These are phyloP conservation scores for Apantesis nais DNA, from an alignment of 2,888 invertebrate genomes.

Conservation along the genomic window DNA sequence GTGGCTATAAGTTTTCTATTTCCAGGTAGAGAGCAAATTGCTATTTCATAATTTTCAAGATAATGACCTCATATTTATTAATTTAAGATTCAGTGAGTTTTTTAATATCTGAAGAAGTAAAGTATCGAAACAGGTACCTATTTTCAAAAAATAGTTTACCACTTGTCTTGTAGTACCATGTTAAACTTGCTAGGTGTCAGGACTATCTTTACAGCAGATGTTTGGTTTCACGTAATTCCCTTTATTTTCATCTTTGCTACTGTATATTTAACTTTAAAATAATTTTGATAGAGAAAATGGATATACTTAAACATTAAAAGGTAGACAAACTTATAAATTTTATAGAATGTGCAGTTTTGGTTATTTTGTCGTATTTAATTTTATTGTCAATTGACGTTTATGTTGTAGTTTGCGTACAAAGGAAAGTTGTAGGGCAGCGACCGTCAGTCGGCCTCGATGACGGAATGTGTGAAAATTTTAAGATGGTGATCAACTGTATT, in stretches of 20 bases:
- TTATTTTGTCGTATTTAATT: neutral
- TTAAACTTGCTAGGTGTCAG: slow-evolving; percentile 30
- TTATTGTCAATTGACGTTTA: slow-evolving; percentile 16
- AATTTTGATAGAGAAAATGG: no score
- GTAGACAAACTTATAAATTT: neutral
- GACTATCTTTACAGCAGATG: neutral
- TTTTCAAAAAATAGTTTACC: slow-evolving; percentile 15
- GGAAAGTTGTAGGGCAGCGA: slow-evolving; percentile 77
- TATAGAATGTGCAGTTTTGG: neutral
- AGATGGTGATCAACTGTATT: slow-evolving; percentile 83
- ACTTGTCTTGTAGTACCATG: slow-evolving; percentile 1
- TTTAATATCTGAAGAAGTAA: neutral
- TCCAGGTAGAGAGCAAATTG: neutral
- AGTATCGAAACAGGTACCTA: slow-evolving; percentile 4
- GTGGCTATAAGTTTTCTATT: no score
- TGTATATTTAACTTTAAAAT: neutral
- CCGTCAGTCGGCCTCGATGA: slow-evolving; percentile 82
- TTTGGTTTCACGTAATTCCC: slow-evolving; percentile 23
- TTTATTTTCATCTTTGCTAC: neutral
- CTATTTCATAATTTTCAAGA: neutral
- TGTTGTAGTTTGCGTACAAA: slow-evolving; percentile 50
- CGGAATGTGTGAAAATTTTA: slow-evolving; percentile 84
- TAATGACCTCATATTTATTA: neutral
- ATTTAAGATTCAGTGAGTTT: neutral
- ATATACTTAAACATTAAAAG: neutral